Percentiles rank a stretch among this genome's conserved stretches.
Conservation (phyloP, 2,797 vertebrate species). For the Sebastes diaconus region DNA sequence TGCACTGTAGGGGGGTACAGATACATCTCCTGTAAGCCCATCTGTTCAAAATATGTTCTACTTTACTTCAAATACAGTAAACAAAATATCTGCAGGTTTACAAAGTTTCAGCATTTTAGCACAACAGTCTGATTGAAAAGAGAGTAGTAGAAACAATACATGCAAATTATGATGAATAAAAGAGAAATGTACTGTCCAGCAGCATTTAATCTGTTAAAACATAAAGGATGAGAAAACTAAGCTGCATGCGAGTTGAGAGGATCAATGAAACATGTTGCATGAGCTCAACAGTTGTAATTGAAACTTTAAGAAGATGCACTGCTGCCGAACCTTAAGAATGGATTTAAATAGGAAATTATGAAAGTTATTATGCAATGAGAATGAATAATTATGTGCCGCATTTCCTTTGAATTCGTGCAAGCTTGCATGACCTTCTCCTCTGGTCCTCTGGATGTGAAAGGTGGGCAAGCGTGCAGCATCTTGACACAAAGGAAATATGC, state of each 20-base stretch:
- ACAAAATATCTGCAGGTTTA: background rate
- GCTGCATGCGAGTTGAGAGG: background rate
- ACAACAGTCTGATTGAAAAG: background rate
- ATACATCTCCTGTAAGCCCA: background rate
- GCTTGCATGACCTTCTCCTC: background rate
- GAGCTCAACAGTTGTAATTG: background rate
- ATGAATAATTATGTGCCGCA: background rate
- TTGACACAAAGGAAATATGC: background rate
- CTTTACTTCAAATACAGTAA: too few species aligned
- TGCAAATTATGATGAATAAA: background rate
- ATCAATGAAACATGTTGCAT: background rate
- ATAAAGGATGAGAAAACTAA: background rate
- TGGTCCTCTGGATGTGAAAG: background rate
- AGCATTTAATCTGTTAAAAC: background rate
- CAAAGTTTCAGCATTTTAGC: too few species aligned
- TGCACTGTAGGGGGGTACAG: too few species aligned
- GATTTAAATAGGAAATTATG: background rate
- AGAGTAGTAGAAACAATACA: background rate
- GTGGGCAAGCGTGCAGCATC: background rate
- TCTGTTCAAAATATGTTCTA: fast-evolving
- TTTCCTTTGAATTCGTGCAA: background rate
- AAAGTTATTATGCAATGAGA: background rate
- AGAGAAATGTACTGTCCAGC: background rate
- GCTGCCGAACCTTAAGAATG: background rate
- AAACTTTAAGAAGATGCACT: background rate